Evolutionary conservation across 2,888 invertebrate genomes (phyloP).

Genomic region (Phyllotreta striolata): DNA sequence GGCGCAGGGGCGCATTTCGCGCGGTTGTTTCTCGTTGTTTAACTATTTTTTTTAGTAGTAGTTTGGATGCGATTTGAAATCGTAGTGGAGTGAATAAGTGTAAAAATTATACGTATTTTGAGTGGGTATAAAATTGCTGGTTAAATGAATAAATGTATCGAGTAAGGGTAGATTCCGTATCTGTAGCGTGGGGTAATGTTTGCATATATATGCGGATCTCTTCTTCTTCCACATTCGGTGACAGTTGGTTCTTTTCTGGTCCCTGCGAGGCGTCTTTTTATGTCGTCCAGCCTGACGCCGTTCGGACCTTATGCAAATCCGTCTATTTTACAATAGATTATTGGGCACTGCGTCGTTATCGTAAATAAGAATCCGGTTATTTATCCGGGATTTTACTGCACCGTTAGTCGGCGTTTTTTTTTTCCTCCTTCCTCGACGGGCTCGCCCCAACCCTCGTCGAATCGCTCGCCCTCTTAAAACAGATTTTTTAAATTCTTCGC

Average conservation of each 20-base stretch:
- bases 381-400: conserved; percentile 3
- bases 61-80: background rate
- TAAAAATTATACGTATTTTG: background rate
- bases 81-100: background rate
- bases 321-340: too few species aligned
- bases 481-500: conserved; percentile 58
- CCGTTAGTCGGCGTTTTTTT: background rate
- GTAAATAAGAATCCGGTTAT: conserved; percentile 38
- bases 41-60: background rate
- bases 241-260: conserved; percentile 50
- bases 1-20: conserved; percentile 32
- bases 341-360: too few species aligned
- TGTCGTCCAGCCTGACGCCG: too few species aligned
- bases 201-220: conserved; percentile 53
- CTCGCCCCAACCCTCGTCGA: conserved; percentile 32
- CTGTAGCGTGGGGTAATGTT: conserved; percentile 47
- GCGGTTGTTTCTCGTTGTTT: background rate
- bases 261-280: too few species aligned
- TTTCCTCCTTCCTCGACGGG: conserved; percentile 31
- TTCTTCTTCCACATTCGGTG: conserved; percentile 52
- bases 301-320: too few species aligned
- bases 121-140: background rate
- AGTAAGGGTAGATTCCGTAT: conserved; percentile 36
- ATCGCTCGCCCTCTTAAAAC: conserved; percentile 48
- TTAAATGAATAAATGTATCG: conserved; percentile 28